Evolutionary conservation across 2,888 invertebrate genomes (phyloP), one percentile per base, ranked within the genome.

Genomic region (Toxonevra muliebris): DNA sequence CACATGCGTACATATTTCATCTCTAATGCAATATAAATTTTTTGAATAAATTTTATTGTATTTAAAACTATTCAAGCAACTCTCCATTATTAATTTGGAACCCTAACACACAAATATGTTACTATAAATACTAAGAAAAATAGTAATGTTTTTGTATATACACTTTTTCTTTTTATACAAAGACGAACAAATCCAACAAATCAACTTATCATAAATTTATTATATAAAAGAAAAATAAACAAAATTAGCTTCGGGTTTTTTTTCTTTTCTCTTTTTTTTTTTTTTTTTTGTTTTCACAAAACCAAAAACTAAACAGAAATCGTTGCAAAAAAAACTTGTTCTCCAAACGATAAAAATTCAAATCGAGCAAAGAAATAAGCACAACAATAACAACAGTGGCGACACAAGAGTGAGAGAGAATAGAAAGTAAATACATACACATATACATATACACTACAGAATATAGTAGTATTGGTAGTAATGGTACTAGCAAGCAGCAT

Each of bases 321-420:
- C 15, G n/a, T n/a, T n/a, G 48, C 30, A 60, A 60, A 19, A 10
- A 20, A 20, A 20, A n/a, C 13, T 12, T n/a, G 3, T 69, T 66
- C 61, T 71, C 68, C 55, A 67, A 69, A 63, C 73, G 70, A 78
- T 77, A 77, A 76, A 79, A 78, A 79, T 77, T 77, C 70, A 76
- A 77, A 79, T 76, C 65, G 73, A 67, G 64, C 57, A 69, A 74
- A 71, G 69, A 74, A 66, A 54, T 15, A 48, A 15, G 4, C 13
- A 15, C 50, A n/a, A n/a, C 30, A 30, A 30, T 7, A 30, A 30
- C 30, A 30, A 30, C 30, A 30, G 30, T 30, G 30, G 30, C 30
- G 30, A 30, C 30, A 30, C 30, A 4, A 30, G 30, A 2, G 30
- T 54, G 20, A n/a, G 8, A 54, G 5, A 12, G 17, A 54, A 54